Percentiles rank a stretch among this genome's conserved stretches.
Evolutionary conservation across 2,888 invertebrate species (phyloP).

Genomic region (Drosophila nr. perissopoda): DNA sequence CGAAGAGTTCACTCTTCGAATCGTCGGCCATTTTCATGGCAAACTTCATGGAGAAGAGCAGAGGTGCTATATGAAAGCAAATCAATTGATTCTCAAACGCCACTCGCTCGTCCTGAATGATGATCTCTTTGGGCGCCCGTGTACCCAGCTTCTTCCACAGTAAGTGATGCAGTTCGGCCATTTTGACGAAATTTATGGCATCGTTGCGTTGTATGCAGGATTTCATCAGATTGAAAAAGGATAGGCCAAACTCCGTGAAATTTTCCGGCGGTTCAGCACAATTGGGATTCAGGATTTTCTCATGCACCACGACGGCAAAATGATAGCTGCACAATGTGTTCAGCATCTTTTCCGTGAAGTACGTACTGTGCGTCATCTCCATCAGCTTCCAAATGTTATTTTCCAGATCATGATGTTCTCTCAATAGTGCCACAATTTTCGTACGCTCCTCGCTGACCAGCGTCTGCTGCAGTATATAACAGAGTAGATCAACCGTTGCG

Average conservation of each 20-base stretch:
- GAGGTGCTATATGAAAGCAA: constrained; percentile 88
- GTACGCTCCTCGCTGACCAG: constrained; percentile 85
- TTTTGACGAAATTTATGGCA: constrained; percentile 81
- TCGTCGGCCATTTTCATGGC: constrained; percentile 59
- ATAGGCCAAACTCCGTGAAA: constrained; percentile 82
- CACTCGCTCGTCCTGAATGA: constrained; percentile 82
- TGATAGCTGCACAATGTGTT: constrained; percentile 75
- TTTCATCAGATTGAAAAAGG: constrained; percentile 84
- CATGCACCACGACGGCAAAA: constrained; percentile 81
- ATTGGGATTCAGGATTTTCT: constrained; percentile 76
- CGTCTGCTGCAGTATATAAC: constrained; percentile 86
- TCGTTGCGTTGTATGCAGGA: constrained; percentile 82
- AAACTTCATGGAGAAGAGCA: constrained; percentile 85
- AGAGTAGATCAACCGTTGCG: constrained; percentile 87
- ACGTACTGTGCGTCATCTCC: constrained; percentile 83
- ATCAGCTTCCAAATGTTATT: constrained; percentile 81
- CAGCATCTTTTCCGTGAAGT: constrained; percentile 80
- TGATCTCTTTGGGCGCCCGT: constrained; percentile 81
- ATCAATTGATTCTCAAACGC: constrained; percentile 87
- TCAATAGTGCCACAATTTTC: constrained; percentile 80
- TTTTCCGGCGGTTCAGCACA: constrained; percentile 67
- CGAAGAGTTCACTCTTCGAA: constrained; percentile 84
- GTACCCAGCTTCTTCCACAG: constrained; percentile 84
- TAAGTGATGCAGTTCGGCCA: constrained; percentile 84
- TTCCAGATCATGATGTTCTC: constrained; percentile 81